Evolutionary conservation across 2,888 invertebrate species (phyloP).

Genomic region (Cantharis lateralis): DNA sequence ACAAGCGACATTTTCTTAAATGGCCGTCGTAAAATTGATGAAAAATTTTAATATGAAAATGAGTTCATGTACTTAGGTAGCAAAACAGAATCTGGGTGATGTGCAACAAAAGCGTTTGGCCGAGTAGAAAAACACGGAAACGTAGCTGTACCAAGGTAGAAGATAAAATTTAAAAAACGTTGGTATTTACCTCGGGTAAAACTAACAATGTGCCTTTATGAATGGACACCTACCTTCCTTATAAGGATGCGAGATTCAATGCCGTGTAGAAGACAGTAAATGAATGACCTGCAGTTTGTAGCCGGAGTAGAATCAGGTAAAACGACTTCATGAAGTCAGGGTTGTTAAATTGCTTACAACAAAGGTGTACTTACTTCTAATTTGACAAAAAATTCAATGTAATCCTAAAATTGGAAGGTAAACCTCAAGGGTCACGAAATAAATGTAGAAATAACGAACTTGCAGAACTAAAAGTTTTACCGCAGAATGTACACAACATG

Average conservation of each 20-base stretch:
- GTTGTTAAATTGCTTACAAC: neutral
- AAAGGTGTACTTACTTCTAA: neutral
- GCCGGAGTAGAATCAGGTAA: neutral
- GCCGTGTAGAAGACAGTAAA: constrained; percentile 22
- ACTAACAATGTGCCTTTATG: constrained; percentile 27
- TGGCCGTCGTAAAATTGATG: neutral
- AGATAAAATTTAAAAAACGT: neutral
- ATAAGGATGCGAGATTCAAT: constrained; percentile 26
- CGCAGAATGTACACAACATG: neutral
- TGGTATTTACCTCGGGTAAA: constrained; percentile 25
- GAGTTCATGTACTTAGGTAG: neutral
- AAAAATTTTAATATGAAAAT: neutral
- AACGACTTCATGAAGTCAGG: neutral
- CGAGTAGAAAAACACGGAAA: neutral
- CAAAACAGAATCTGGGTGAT: neutral
- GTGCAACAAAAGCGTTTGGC: neutral
- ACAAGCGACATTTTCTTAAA: neutral
- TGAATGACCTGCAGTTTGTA: constrained; percentile 19
- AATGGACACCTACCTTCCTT: constrained; percentile 28
- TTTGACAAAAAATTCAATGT: neutral
- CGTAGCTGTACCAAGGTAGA: neutral
- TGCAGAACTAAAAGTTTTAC: neutral
- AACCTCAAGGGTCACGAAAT: neutral
- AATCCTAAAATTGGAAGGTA: neutral
- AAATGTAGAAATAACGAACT: neutral